Percentiles rank a stretch among this genome's conserved stretches.
These are phyloP conservation scores for Polypedilum vanderplanki DNA, from an alignment of 1,140 invertebrate species.

Conservation along the genomic window DNA sequence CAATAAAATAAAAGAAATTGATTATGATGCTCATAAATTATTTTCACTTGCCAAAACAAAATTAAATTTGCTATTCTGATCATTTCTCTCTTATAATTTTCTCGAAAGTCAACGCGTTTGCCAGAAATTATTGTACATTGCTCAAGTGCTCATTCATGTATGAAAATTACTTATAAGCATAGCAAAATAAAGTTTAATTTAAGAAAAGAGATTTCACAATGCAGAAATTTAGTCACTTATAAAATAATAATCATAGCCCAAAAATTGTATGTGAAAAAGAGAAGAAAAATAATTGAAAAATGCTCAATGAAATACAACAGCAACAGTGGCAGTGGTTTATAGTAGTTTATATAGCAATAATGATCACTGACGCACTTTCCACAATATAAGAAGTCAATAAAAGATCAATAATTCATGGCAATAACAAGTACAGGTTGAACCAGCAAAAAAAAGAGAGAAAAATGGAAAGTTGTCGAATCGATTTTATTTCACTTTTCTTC, in stretches of 20 bases:
- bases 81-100: too few relatives aligned
- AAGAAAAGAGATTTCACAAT: background rate
- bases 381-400: background rate
- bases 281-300: background rate
- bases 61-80: too few relatives aligned
- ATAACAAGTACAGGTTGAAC: background rate
- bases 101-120: too few relatives aligned
- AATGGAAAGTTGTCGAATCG: constrained; percentile 22
- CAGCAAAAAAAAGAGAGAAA: background rate
- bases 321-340: background rate
- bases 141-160: too few relatives aligned
- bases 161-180: too few relatives aligned
- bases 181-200: constrained; percentile 1
- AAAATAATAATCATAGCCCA: background rate
- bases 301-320: background rate
- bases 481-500: constrained; percentile 18
- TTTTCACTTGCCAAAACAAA: too few relatives aligned
- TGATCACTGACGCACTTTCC: background rate
- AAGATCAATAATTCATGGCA: constrained; percentile 22
- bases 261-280: background rate
- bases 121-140: too few relatives aligned
- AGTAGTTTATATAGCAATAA: background rate
- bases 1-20: too few relatives aligned
- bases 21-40: too few relatives aligned
- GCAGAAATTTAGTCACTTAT: background rate